These are phyloP conservation scores for Criorhina ranunculi DNA, from an alignment of 2,888 invertebrate genomes.

Conservation along the genomic window DNA sequence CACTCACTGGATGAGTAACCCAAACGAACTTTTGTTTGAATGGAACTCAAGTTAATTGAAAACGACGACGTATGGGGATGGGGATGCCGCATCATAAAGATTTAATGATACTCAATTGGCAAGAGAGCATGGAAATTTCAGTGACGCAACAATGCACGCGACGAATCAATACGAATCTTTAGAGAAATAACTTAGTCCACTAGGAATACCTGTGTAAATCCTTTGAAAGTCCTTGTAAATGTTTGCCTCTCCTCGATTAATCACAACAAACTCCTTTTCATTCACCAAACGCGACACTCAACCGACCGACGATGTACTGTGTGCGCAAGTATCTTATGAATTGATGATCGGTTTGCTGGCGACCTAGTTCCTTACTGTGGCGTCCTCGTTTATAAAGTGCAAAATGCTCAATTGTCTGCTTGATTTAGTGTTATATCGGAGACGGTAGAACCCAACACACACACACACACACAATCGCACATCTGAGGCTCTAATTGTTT, in stretches of 20 bases:
- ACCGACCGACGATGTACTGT: neutral
- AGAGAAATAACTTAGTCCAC: slow-evolving; percentile 26
- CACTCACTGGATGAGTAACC: slow-evolving; percentile 1
- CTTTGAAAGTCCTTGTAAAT: neutral
- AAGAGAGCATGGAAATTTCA: slow-evolving; percentile 29
- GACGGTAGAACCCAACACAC: neutral
- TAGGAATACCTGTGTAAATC: neutral
- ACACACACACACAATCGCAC: slow-evolving; percentile 18
- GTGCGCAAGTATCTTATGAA: slow-evolving; percentile 41
- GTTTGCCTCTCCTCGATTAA: slow-evolving; percentile 13
- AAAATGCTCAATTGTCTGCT: slow-evolving; percentile 56
- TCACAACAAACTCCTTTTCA: slow-evolving; percentile 21
- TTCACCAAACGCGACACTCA: slow-evolving; percentile 24
- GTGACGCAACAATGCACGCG: slow-evolving; percentile 38
- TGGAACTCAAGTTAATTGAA: slow-evolving; percentile 60
- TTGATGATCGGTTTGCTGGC: slow-evolving; percentile 46
- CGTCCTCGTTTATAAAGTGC: slow-evolving; percentile 55
- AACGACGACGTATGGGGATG: neutral
- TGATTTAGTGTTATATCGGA: slow-evolving; percentile 35
- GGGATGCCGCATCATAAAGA: slow-evolving; percentile 42
- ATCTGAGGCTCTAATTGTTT: slow-evolving; percentile 67
- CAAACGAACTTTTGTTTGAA: slow-evolving; percentile 44
- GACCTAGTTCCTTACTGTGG: slow-evolving; percentile 43
- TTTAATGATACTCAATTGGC: slow-evolving; percentile 69
- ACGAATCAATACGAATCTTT: neutral